These are phyloP conservation scores for Gopherus flavomarginatus DNA, from an alignment of 2,113 vertebrate genomes.

Conservation along the genomic window DNA sequence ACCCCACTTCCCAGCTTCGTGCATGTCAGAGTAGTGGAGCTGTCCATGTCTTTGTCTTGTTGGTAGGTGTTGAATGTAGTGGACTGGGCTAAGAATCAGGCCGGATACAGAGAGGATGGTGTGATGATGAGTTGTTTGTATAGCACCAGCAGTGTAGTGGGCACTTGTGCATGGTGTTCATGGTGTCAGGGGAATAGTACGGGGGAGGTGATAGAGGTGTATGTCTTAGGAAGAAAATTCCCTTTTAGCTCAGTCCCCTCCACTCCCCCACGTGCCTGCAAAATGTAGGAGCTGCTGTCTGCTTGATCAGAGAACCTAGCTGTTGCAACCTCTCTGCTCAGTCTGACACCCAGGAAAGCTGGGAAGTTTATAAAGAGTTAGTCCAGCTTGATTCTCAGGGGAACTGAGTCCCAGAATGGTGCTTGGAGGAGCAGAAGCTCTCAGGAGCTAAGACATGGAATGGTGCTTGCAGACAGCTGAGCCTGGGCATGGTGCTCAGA, in stretches of 20 bases:
- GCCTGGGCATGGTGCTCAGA: background rate
- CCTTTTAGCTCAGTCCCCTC: background rate
- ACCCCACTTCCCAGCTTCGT: background rate
- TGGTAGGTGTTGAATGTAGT: background rate
- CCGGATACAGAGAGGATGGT: background rate
- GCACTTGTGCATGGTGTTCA: background rate
- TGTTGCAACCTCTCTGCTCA: background rate
- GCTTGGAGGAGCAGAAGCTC: background rate
- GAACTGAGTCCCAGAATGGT: background rate
- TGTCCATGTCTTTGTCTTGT: background rate
- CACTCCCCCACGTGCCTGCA: background rate
- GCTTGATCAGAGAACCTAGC: background rate
- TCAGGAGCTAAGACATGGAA: background rate
- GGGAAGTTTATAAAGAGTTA: no score
- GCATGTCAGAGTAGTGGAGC: background rate
- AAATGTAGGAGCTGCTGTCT: background rate
- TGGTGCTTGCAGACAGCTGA: background rate
- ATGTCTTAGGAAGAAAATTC: background rate
- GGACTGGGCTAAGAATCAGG: background rate
- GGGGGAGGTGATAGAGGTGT: background rate
- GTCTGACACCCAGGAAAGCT: background rate
- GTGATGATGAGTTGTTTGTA: background rate
- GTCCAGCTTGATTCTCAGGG: background rate
- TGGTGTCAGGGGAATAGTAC: background rate
- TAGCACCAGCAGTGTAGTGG: background rate